phyloP scores from a whole-genome alignment of 2,113 vertebrate genomes.

The Marmota monax region DNA sequence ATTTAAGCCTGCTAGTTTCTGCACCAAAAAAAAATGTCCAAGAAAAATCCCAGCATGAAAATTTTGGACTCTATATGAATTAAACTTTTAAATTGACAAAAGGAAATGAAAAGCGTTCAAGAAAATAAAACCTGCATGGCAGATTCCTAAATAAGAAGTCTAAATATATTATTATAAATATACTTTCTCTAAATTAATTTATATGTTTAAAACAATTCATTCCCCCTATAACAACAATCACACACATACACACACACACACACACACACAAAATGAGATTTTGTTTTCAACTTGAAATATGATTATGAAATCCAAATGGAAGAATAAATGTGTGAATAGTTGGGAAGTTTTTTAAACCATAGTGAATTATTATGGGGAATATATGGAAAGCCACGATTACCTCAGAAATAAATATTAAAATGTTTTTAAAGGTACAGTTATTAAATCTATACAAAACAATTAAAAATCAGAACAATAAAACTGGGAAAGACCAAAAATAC shows the following conservation, averaged over 20 bases:
- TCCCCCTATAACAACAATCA: background rate
- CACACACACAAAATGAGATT: background rate
- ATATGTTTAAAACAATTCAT: slow-evolving; percentile 15
- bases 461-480: background rate
- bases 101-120: background rate
- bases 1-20: background rate
- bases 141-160: background rate
- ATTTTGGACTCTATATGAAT: background rate
- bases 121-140: background rate
- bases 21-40: background rate
- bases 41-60: background rate
- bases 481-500: background rate
- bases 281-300: background rate
- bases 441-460: background rate
- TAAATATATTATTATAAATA: slow-evolving; percentile 23
- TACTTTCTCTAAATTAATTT: background rate
- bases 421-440: background rate
- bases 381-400: background rate
- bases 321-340: background rate
- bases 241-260: background rate
- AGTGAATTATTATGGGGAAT: too few species aligned
- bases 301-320: slow-evolving; percentile 11
- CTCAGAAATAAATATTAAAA: background rate
- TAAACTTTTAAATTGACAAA: background rate
- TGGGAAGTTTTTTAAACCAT: background rate